Evolutionary conservation across 1,140 invertebrate species (phyloP).

Genomic region (Batillaria attramentaria): DNA sequence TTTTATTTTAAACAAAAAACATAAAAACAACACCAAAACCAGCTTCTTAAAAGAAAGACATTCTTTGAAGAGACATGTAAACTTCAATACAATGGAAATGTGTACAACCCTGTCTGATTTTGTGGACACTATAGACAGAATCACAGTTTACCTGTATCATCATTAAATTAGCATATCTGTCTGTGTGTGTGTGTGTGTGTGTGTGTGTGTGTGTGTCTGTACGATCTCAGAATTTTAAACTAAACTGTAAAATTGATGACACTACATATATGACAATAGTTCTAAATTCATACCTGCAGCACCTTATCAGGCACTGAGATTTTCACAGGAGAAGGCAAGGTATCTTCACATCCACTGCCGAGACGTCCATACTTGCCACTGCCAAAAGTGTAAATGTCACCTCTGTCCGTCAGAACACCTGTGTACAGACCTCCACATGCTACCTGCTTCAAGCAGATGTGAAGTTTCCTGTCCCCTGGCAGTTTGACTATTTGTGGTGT

Average conservation of each 20-base stretch:
- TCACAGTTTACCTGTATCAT: neutral
- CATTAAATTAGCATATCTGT: neutral
- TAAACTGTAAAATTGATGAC: too few species aligned
- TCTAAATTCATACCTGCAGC: constrained; percentile 19
- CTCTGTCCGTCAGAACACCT: constrained; percentile 37
- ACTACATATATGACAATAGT: neutral
- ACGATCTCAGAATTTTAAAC: neutral
- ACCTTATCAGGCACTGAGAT: constrained; percentile 13
- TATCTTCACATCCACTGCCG: constrained; percentile 36
- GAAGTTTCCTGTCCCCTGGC: neutral
- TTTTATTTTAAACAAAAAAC: neutral
- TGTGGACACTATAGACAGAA: neutral
- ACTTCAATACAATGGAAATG: neutral
- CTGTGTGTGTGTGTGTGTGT: neutral
- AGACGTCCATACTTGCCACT: constrained; percentile 55
- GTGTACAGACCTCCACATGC: constrained; percentile 41
- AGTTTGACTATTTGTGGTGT: neutral
- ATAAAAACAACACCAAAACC: neutral
- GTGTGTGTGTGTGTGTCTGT: neutral
- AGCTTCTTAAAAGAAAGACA: neutral
- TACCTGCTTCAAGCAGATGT: constrained; percentile 8
- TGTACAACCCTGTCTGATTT: neutral
- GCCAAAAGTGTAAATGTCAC: constrained; percentile 39
- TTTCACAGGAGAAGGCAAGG: neutral
- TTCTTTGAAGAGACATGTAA: neutral